phyloP scores from a whole-genome alignment of 2,113 vertebrate genomes.

The Thamnaconus septentrionalis region DNA sequence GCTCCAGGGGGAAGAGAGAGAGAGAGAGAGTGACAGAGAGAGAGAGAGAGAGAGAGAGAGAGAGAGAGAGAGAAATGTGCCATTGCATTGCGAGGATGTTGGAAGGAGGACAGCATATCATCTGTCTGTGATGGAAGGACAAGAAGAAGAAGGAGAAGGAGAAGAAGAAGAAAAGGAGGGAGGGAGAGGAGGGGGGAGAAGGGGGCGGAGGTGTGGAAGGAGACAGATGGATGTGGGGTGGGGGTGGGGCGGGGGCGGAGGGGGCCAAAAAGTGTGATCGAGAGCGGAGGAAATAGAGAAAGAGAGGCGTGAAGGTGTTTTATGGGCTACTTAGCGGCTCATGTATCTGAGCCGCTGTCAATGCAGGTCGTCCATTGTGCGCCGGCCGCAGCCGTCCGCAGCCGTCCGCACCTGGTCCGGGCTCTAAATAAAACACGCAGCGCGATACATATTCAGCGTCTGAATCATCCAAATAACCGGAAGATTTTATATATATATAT shows the following conservation, averaged over 20 bases:
- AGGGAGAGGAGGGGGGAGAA: background rate
- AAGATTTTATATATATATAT: conserved; percentile 3
- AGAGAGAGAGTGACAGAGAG: too few relatives aligned
- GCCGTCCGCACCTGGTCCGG: conserved; percentile 39
- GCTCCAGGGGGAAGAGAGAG: conserved; percentile 48
- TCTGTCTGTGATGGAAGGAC: conserved; percentile 45
- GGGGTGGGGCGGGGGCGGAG: too few relatives aligned
- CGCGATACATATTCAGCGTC: background rate
- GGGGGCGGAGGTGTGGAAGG: conserved; percentile 1
- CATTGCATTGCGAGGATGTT: conserved; percentile 58
- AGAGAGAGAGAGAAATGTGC: conserved; percentile 46
- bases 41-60: conserved; percentile 17
- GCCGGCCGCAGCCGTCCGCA: background rate
- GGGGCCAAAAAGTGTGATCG: conserved; percentile 40
- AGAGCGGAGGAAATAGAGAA: conserved; percentile 58
- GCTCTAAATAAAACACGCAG: conserved; percentile 7
- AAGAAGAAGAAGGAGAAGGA: conserved; percentile 9
- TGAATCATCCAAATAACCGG: background rate
- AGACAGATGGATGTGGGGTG: conserved; percentile 12
- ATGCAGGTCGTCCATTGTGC: conserved; percentile 63
- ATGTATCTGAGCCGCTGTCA: conserved; percentile 65
- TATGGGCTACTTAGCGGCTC: conserved; percentile 65
- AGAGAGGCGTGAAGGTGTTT: conserved; percentile 65
- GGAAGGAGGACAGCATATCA: conserved; percentile 66
- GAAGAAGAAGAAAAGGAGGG: conserved; percentile 20